A percentile compares a stretch with the other conserved stretches of the same genome.
Evolutionary conservation across 2,113 vertebrate genomes (phyloP).

Genomic region (pig (Sus scrofa)): T2T-Sscrofa CM000830.6:23453001-23453500

Average conservation of each 20-base stretch:
- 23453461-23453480: not conserved
- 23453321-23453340: conserved; percentile 7
- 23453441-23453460: conserved; percentile 22
- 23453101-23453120: too few relatives aligned
- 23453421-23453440: not conserved
- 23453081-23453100: too few relatives aligned
- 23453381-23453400: not conserved
- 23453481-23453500: not conserved
- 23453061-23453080: too few relatives aligned
- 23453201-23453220: not conserved
- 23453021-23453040: too few relatives aligned
- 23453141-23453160: too few relatives aligned
- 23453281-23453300: conserved; percentile 24
- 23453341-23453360: conserved; percentile 20
- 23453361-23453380: not conserved
- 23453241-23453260: conserved; percentile 27
- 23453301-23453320: not conserved
- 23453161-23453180: too few relatives aligned
- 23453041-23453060: too few relatives aligned
- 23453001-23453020: too few relatives aligned
- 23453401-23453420: conserved; percentile 2
- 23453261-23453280: not conserved
- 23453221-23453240: conserved; percentile 5
- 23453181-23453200: not conserved
- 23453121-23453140: too few relatives aligned